Evolutionary conservation across 2,888 invertebrate genomes (phyloP), one percentile per base, ranked within the genome.

Genomic region (Blastobasis adustella): DNA sequence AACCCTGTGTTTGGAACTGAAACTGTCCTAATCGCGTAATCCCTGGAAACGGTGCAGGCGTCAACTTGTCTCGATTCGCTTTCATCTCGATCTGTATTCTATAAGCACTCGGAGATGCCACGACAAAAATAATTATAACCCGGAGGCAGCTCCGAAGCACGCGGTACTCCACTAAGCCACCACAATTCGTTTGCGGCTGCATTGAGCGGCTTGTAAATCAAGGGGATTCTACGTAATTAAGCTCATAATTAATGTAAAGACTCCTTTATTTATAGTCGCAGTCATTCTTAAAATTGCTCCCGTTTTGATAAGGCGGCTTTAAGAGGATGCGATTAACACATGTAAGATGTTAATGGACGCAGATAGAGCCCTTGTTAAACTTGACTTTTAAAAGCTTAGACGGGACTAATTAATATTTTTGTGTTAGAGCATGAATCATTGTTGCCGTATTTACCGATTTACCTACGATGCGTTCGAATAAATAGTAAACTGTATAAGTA

Each of bases 141-240:
- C 66, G 70, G 70, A 71, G 64, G 71, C 76, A 69, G 74, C 69
- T 76, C 71, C 77, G 71, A 70, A 75, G 78, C 73, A 62, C 71
- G 77, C 71, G 80, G 75, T 82, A 72, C 78, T 76, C 73, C 77
- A 76, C 73, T 88, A 88, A 88, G 85, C 86, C 85, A 81, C 75
- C 79, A 80, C 86, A 81, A 81, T 85, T 84, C 86, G 84, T 84
- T 84, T 76, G 85, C 79, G 85, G 86, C 79, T 77, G 82, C 84
- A 79, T 76, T 77, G 82, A 82, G 83, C 79, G 79, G 76, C 82
- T 81, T 85, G 83, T 88, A 87, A 87, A 88, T 88, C 87, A 88
- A 88, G 86, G 86, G 85, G 86, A 87, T 83, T 85, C 84, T 78
- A 84, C 79, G 82, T 84, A 83, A 88, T 87, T 86, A 86, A 86